These are phyloP conservation scores for Eidolon dupreanum DNA, from an alignment of 2,797 vertebrate species.

Conservation along the genomic window DNA sequence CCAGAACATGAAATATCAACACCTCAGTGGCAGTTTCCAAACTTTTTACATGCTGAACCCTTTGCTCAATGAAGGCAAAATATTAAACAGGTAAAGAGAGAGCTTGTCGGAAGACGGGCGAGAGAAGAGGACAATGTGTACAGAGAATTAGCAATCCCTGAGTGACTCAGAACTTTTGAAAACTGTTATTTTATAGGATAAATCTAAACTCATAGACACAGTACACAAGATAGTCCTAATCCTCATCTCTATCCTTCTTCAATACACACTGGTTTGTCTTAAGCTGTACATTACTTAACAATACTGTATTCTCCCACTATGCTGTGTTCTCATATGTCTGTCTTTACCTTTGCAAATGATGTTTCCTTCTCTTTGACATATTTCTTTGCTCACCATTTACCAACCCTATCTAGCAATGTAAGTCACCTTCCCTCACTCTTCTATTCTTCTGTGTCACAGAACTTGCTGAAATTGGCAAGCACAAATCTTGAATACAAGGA, in stretches of 20 bases:
- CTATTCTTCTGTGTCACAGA: neutral
- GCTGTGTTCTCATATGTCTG: neutral
- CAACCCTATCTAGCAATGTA: neutral
- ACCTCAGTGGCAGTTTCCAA: neutral
- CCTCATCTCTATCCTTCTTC: neutral
- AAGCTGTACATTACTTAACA: neutral
- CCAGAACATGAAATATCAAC: neutral
- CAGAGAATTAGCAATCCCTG: neutral
- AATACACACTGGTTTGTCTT: neutral
- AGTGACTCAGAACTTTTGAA: neutral
- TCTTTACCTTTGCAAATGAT: neutral
- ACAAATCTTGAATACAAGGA: neutral
- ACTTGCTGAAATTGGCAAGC: neutral
- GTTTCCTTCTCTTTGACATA: neutral
- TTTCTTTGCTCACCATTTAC: neutral
- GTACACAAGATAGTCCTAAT: neutral
- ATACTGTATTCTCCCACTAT: neutral
- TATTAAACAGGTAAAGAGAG: neutral
- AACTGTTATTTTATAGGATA: neutral
- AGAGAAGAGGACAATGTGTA: neutral
- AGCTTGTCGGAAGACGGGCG: neutral
- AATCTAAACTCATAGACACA: neutral
- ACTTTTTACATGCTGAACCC: neutral
- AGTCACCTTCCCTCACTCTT: neutral
- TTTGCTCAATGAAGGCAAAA: constrained; percentile 5